Evolutionary conservation across 2,797 vertebrate species (phyloP), one percentile per base, ranked within the genome.

Genomic region (Falco peregrinus): DNA sequence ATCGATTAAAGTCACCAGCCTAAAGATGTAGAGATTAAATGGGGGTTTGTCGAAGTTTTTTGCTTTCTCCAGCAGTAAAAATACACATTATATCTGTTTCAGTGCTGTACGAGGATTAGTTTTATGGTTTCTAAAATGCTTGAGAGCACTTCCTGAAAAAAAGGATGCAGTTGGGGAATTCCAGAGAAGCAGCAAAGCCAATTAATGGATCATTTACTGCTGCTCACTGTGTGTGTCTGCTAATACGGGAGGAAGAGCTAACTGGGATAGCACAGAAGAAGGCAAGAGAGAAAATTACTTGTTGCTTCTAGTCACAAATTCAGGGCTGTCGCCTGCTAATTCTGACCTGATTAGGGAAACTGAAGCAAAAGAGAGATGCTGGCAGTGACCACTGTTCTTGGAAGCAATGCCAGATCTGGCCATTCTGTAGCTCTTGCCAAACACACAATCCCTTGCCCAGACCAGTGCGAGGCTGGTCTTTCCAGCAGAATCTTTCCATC

Each of bases 401-500:
- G 69, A 84, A 80, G 87, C 80, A 73, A 0, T 56, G 95, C 86
- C 81, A 93, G 67, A 84, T 82, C 88, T 87, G 80, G 77, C 74
- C 77, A 43, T 94, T 90, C 70, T 69, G 35, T 50, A 89, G 80
- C 70, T 82, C 53, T 75, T 91, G 93, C 93, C 94, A 94, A 95
- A 65, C 73, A 88, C 69, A 91, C 65, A 90, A 8, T 93, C 88
- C 84, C 47, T 84, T 87, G 83, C 88, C 60, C 85, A 90, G 92
- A 50, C 41, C 48, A 45, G 35, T 78, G 88, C 67, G 84, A 93
- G 92, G 68, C 89, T 96, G 92, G 68, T 63, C 71, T 60, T 87
- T 50, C 61, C 78, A 94, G 60, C 71, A 93, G 90, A 74, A 80
- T 85, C 78, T 80, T 96, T 95, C 92, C 86, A 60, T 89, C 87